These are phyloP conservation scores for Setophaga kirtlandii DNA, from an alignment of 2,113 vertebrate genomes.

Conservation along the genomic window DNA sequence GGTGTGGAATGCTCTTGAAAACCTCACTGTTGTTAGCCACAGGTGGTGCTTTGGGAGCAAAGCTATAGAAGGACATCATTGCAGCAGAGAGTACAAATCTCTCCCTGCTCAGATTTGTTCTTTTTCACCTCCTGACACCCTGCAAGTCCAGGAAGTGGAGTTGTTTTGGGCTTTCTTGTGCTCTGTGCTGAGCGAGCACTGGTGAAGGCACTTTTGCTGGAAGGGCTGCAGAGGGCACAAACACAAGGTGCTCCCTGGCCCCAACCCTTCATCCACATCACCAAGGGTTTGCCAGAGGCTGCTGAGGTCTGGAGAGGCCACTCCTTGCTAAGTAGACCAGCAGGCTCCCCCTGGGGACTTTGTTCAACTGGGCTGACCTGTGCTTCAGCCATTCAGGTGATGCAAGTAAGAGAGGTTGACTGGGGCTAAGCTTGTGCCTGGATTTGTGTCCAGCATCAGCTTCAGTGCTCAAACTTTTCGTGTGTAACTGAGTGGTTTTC, in stretches of 20 bases:
- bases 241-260: neutral
- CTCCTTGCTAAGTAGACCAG: neutral
- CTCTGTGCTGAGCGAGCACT: fast-evolving
- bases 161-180: neutral
- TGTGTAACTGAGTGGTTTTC: neutral
- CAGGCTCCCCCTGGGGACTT: neutral
- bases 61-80: neutral
- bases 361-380: neutral
- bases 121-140: neutral
- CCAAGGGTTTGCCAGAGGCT: neutral
- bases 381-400: neutral
- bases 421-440: neutral
- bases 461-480: neutral
- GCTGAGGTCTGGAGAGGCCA: neutral
- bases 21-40: fast-evolving
- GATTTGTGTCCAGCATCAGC: neutral
- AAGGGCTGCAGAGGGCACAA: neutral
- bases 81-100: neutral
- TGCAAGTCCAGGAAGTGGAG: neutral
- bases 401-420: neutral
- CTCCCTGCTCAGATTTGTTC: neutral
- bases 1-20: neutral
- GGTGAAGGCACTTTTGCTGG: neutral
- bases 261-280: neutral
- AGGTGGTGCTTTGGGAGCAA: neutral